These are phyloP conservation scores for Diplolepis rosae DNA, from an alignment of 2,888 invertebrate genomes.

Conservation along the genomic window DNA sequence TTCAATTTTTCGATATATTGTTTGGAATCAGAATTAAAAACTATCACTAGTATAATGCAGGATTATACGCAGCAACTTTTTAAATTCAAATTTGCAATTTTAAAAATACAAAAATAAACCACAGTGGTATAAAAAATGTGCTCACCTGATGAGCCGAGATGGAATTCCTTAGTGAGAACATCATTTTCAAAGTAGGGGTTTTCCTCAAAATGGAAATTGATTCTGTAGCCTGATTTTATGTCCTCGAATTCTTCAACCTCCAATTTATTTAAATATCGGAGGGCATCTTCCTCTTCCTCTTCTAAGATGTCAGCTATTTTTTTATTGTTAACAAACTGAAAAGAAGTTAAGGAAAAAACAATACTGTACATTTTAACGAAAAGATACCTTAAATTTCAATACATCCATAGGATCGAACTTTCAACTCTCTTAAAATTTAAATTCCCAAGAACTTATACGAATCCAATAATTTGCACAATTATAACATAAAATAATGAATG, in stretches of 20 bases:
- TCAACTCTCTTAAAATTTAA: no score
- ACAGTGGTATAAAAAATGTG: constrained; percentile 43
- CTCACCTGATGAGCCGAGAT: constrained; percentile 78
- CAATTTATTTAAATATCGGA: constrained; percentile 82
- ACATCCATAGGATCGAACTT: no score
- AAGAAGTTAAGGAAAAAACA: constrained; percentile 61
- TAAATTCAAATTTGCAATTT: not conserved
- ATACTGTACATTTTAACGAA: no score
- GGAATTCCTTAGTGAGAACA: constrained; percentile 86
- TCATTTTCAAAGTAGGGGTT: constrained; percentile 90
- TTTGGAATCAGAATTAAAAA: not conserved
- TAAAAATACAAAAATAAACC: no score
- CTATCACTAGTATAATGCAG: no score
- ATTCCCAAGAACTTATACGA: no score
- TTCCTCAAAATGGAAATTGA: constrained; percentile 85
- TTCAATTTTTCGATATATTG: no score
- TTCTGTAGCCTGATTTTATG: constrained; percentile 88
- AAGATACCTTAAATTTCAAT: no score
- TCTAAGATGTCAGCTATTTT: constrained; percentile 86
- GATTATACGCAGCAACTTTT: no score
- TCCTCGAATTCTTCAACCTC: constrained; percentile 92
- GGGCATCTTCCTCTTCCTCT: constrained; percentile 88
- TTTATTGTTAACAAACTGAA: constrained; percentile 88
- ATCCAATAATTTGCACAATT: no score
- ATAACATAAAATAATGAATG: no score